Base-by-base conservation (phyloP, 2,797 vertebrate genomes). In the Diplodus sargus region DNA sequence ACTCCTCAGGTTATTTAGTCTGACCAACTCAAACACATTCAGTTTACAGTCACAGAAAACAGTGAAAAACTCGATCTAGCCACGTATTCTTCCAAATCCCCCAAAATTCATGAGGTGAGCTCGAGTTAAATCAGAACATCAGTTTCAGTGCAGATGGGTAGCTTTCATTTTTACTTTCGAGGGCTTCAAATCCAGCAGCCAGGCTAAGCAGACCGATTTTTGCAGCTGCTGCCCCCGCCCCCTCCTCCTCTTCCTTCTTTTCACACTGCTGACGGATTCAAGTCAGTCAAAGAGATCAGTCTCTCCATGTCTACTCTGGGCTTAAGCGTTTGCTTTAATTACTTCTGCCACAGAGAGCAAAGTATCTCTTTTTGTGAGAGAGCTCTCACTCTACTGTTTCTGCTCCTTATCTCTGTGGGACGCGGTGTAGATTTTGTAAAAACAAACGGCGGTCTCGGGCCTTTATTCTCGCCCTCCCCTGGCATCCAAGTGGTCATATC, bases 291-390 rank as follows among this genome's bases (percentile, higher is more conserved):
- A 79, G 54, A 28, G 74, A 85, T 85, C 74, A 83, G 71, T 68
- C 81, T 78, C 70, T 85, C 74, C 43, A 18, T 71, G 74, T 57
- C 77, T 66, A 63, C 69, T 78, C 76, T 73, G 78, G 72, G 85
- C 64, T 87, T 83, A 76, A 90, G 76, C 53, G 1, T 63, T 75
- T 74, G 76, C 84, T 90, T 90, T 91, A 91, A 91, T 90, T 87
- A 90, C 86, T 84, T 82, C 68, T 83, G 78, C 71, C 61, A 62
- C 70, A 23, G 78, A 72, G 34, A 81, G 77, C 54, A 73, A 71
- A 82, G 47, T 70, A 75, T 86, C 65, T 85, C 72, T 78, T 58
- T 79, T 70, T 54, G 63, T 23, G 39, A 65, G 53, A 17, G 76
- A 76, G 70, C 81, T 74, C 70, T 74, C 49, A 2, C 76, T 64